Base-by-base conservation (phyloP, 1,140 invertebrate genomes). In the Drosophila busckii region DNA sequence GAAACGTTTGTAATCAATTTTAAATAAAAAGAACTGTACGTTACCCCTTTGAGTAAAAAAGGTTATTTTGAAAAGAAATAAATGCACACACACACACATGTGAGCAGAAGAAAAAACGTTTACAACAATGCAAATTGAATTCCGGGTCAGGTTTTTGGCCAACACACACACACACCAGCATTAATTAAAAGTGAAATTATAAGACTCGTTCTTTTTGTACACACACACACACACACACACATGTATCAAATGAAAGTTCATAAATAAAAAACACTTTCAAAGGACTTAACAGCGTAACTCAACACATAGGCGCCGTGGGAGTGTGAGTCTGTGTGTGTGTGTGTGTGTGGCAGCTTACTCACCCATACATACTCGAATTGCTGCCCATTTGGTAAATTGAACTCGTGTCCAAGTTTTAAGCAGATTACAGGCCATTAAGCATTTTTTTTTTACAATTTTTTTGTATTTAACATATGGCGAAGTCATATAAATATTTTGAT, bases 401-500 rank as follows among this genome's bases (percentile, higher is more conserved):
- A 70, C 78, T 83, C 78, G 44, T 83, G 76, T 70, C 76, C 76
- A 84, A 82, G 46, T 83, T 83, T 83, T 83, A 83, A 83, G 76
- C 76, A 70, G 76, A 83, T 83, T 83, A 83, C 76, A 76, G 70
- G 49, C 76, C 76, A 83, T 83, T 83, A 83, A 84, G 60, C 71
- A 84, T 78, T 84, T 78, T 84, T 76, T n/a, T 67, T 41, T 53
- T 75, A 70, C 49, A 66, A 69, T 37, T 46, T 48, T 83, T 62
- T 55, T 83, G 75, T 49, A 52, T 34, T 80, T 75, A 82, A 69
- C 76, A 83, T 83, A 78, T 83, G n/a, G 76, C 58, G 70, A 80
- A 80, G 59, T 75, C 75, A 76, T 84, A 83, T 83, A 83, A 80
- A 84, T 84, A 71, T 83, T 83, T 83, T 83, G 78, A 83, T 83